Evolutionary conservation across 2,888 invertebrate species (phyloP).

Genomic region (Dolichomitus sp.): DNA sequence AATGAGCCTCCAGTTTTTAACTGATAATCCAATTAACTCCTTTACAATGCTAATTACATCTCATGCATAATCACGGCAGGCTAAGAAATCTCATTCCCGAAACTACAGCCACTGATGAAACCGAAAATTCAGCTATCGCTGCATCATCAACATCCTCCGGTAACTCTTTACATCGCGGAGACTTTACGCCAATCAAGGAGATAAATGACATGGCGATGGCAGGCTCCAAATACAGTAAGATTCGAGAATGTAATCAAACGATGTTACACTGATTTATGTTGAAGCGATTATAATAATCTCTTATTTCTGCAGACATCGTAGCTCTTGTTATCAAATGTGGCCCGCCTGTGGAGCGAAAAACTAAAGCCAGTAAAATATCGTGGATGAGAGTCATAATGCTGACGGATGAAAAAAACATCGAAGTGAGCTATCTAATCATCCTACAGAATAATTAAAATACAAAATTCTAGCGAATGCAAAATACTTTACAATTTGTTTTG

Average conservation of each 20-base stretch:
- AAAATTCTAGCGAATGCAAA: too few relatives aligned
- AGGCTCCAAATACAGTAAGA: neutral
- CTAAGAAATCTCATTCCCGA: neutral
- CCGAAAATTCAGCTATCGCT: neutral
- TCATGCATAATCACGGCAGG: neutral
- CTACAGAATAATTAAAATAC: neutral
- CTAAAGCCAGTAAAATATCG: neutral
- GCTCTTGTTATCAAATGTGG: neutral
- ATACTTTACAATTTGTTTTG: too few relatives aligned
- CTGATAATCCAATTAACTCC: neutral
- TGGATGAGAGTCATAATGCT: neutral
- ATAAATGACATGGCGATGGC: neutral
- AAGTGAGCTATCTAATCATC: neutral
- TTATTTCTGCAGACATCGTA: neutral
- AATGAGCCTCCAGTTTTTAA: too few relatives aligned
- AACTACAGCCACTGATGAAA: neutral
- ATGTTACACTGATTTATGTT: neutral
- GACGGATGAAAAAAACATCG: neutral
- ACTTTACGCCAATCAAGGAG: neutral
- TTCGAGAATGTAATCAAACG: neutral
- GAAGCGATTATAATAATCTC: neutral
- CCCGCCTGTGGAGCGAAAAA: neutral
- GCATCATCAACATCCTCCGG: neutral
- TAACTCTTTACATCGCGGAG: neutral
- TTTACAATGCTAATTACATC: neutral